A percentile compares a stretch with the other conserved stretches of the same genome.
phyloP scores from a whole-genome alignment of 1,140 invertebrate genomes.

The Rhynchophorus ferrugineus region DNA sequence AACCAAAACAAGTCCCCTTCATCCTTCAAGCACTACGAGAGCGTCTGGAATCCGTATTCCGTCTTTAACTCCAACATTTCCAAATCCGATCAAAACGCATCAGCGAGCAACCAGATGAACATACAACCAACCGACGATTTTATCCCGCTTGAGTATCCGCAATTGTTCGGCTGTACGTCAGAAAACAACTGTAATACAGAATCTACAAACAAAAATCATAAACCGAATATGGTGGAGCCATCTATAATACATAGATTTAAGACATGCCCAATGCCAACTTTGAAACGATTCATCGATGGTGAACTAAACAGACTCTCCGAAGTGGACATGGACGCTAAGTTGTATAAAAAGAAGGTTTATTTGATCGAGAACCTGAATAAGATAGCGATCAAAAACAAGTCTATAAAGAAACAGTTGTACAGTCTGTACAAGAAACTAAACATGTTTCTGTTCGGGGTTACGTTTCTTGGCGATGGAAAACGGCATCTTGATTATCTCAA shows the following conservation, averaged over 20 bases:
- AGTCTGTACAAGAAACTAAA: slow-evolving; percentile 18
- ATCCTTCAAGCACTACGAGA: too few relatives aligned
- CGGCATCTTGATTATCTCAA: slow-evolving; percentile 14
- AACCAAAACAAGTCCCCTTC: too few relatives aligned
- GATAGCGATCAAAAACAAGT: slow-evolving; percentile 4
- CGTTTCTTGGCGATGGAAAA: slow-evolving; percentile 9
- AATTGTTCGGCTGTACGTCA: too few relatives aligned
- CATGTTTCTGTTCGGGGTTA: slow-evolving; percentile 22
- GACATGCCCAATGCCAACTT: background rate
- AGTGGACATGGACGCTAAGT: slow-evolving; percentile 1
- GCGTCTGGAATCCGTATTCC: too few relatives aligned
- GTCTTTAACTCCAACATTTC: too few relatives aligned
- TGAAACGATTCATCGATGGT: slow-evolving; percentile 14
- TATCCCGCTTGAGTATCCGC: too few relatives aligned
- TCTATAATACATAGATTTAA: slow-evolving; percentile 1
- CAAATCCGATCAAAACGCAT: too few relatives aligned
- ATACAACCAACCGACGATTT: too few relatives aligned
- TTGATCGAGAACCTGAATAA: slow-evolving; percentile 10
- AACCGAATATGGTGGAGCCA: slow-evolving; percentile 4
- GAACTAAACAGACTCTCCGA: slow-evolving; percentile 17
- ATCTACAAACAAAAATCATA: too few relatives aligned
- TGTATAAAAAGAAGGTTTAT: slow-evolving; percentile 15
- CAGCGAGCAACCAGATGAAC: too few relatives aligned
- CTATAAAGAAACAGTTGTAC: slow-evolving; percentile 8
- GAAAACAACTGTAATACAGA: too few relatives aligned